These are phyloP conservation scores for Chiroxiphia lanceolata DNA, from an alignment of 2,797 vertebrate species.

Conservation along the genomic window DNA sequence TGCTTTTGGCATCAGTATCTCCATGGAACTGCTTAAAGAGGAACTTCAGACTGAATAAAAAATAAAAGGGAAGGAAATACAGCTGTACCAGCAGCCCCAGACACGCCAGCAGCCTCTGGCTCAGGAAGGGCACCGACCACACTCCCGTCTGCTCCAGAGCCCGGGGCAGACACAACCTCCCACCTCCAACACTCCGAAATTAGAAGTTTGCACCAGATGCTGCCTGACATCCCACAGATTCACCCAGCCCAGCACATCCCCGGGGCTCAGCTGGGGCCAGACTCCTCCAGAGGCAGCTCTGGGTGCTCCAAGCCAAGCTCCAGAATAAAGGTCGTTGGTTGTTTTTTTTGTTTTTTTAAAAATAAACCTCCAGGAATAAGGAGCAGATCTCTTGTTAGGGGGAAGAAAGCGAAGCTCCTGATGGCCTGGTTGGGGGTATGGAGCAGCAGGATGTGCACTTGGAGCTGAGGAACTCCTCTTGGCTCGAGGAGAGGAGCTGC, in stretches of 20 bases:
- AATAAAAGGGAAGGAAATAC: background rate
- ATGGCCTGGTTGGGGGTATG: accelerated
- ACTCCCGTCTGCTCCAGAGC: accelerated
- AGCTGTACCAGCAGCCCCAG: background rate
- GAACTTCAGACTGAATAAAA: background rate
- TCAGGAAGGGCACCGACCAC: accelerated
- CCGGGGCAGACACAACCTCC: background rate
- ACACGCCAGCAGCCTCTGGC: accelerated
- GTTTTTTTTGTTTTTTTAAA: too few relatives aligned
- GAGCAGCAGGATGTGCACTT: background rate
- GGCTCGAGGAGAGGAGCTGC: background rate
- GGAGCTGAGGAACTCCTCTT: background rate
- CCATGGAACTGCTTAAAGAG: background rate
- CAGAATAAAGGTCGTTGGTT: too few relatives aligned
- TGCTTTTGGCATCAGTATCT: accelerated
- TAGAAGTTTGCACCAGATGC: background rate
- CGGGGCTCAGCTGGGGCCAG: background rate
- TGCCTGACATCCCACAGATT: background rate
- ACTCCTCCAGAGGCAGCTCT: background rate
- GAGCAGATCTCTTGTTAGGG: background rate
- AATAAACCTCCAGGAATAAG: background rate
- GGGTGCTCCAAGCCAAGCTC: background rate
- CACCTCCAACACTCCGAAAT: accelerated
- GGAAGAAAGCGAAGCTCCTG: background rate
- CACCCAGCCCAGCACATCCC: background rate